Evolutionary conservation across 2,888 invertebrate species (phyloP).

Genomic region (Polydrusus pterygomalis): DNA sequence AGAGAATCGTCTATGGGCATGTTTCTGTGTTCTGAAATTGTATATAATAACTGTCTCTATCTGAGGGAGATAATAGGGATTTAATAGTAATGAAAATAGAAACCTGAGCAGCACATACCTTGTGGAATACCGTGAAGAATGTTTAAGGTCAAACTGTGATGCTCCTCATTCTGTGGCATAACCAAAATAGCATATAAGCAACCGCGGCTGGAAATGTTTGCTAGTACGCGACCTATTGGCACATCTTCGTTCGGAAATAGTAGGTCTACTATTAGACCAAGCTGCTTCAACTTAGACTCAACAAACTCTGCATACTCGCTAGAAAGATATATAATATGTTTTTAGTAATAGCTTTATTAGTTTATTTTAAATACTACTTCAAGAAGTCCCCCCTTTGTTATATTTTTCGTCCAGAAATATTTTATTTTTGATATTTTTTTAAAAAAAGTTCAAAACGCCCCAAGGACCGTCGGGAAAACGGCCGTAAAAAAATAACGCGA

Average conservation of each 20-base stretch:
- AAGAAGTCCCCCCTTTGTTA: too few relatives aligned
- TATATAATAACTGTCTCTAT: too few relatives aligned
- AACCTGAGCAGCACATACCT: conserved; percentile 73
- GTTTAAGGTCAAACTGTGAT: conserved; percentile 90
- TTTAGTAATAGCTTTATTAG: too few relatives aligned
- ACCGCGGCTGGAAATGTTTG: conserved; percentile 91
- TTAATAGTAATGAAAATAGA: too few relatives aligned
- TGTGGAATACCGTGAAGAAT: conserved; percentile 93
- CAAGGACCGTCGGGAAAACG: too few relatives aligned
- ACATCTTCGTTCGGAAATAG: conserved; percentile 95
- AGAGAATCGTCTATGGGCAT: conserved; percentile 96
- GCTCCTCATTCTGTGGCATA: conserved; percentile 89
- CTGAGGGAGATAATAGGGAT: too few relatives aligned
- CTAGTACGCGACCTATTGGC: conserved; percentile 84
- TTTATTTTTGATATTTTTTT: too few relatives aligned
- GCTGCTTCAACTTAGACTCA: conserved; percentile 84
- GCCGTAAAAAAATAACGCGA: too few relatives aligned
- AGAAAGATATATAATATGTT: too few relatives aligned
- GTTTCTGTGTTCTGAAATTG: conserved; percentile 88
- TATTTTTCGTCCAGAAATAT: too few relatives aligned
- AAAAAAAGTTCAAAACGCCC: too few relatives aligned
- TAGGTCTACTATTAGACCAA: conserved; percentile 88
- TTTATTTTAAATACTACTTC: too few relatives aligned
- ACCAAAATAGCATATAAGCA: conserved; percentile 92
- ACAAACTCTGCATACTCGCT: conserved; percentile 93